phyloP scores from a whole-genome alignment of 1,140 invertebrate genomes.

The Diorhabda sublineata region DNA sequence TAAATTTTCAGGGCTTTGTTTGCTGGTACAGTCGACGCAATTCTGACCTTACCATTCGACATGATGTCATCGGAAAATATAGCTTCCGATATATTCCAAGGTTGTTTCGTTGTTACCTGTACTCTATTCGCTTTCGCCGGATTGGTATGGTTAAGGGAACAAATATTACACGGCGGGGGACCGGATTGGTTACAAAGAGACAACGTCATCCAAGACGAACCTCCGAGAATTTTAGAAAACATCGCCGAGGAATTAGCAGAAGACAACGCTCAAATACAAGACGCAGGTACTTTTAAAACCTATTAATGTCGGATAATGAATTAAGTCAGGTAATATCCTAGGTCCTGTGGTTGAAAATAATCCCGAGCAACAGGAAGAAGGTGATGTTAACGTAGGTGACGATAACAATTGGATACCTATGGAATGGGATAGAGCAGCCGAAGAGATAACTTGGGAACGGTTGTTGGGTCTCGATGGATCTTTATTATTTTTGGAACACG shows the following conservation, averaged over 20 bases:
- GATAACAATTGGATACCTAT: conserved; percentile 98
- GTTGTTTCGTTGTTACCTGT: conserved; percentile 94
- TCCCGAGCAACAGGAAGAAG: conserved; percentile 36
- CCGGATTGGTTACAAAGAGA: conserved; percentile 38
- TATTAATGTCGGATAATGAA: background rate
- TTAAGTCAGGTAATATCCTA: background rate
- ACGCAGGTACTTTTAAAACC: background rate
- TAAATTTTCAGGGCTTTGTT: conserved; percentile 24
- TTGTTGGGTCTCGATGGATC: conserved; percentile 95
- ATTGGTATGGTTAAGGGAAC: conserved; percentile 94
- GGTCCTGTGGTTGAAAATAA: conserved; percentile 22
- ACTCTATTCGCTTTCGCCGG: conserved; percentile 96
- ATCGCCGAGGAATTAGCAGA: conserved; percentile 33
- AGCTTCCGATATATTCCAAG: conserved; percentile 89
- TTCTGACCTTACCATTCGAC: conserved; percentile 84
- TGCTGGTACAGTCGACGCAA: conserved; percentile 66
- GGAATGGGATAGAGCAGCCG: conserved; percentile 95
- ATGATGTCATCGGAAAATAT: conserved; percentile 92
- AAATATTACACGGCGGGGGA: conserved; percentile 95
- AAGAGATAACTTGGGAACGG: conserved; percentile 97
- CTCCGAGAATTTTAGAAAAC: conserved; percentile 26
- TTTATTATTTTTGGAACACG: conserved; percentile 94
- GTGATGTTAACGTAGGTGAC: conserved; percentile 60
- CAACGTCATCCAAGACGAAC: conserved; percentile 25
- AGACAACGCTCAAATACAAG: background rate